A percentile compares a stretch with the other conserved stretches of the same genome.
These are phyloP conservation scores for Nebria salina DNA, from an alignment of 2,888 invertebrate genomes.

Conservation along the genomic window DNA sequence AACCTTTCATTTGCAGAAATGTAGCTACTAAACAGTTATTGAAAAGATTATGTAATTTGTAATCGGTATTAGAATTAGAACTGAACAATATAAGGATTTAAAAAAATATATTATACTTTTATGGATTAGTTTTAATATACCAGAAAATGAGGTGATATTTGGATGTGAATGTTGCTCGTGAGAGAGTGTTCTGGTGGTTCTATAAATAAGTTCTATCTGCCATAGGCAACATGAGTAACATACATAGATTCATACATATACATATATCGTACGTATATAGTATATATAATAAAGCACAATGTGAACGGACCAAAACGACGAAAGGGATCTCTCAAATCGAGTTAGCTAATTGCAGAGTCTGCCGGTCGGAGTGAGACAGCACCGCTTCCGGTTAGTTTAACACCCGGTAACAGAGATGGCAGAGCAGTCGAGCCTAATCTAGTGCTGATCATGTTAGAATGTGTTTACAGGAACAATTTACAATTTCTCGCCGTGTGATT, in stretches of 20 bases:
- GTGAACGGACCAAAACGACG: constrained; percentile 42
- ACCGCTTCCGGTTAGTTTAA: constrained; percentile 61
- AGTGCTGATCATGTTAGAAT: constrained; percentile 65
- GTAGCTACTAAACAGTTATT: too few species aligned
- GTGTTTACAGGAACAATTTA: constrained; percentile 64
- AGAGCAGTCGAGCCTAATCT: constrained; percentile 58
- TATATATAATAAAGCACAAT: constrained; percentile 39
- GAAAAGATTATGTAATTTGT: too few species aligned
- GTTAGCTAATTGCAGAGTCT: constrained; percentile 60
- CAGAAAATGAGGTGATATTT: background rate
- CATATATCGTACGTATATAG: constrained; percentile 14
- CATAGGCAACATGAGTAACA: background rate
- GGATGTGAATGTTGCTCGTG: background rate
- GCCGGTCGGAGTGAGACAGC: constrained; percentile 44
- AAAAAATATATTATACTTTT: background rate
- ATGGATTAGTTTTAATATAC: background rate
- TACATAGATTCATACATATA: background rate
- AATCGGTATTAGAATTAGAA: too few species aligned
- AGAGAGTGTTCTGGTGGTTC: background rate
- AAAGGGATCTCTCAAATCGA: constrained; percentile 59
- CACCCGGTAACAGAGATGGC: constrained; percentile 58
- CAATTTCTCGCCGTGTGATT: constrained; percentile 61
- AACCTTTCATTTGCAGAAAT: too few species aligned
- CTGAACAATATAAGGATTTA: background rate
- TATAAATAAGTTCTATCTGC: background rate